Base-by-base conservation (phyloP, 2,888 invertebrate species). In the Pherbina coryleti region DNA sequence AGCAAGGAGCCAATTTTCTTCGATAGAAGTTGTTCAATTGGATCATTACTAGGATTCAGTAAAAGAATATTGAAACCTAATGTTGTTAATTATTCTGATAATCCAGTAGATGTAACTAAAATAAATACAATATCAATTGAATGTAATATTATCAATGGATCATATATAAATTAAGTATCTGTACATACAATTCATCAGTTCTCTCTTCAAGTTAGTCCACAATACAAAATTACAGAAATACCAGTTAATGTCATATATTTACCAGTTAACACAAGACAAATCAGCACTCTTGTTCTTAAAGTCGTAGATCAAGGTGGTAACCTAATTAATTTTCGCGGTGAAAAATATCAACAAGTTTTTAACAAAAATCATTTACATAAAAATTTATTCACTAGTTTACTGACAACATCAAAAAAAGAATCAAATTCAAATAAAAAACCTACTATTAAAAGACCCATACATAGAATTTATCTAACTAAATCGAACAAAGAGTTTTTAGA, bases 161-260 rank as follows among this genome's bases (percentile, higher is more conserved):
- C 82, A 17, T 82, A 74, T 79, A 75, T 79, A 34, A 82, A 82
- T 79, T 82, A 83, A 14, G 80, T 79, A 62, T 82, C 78, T 31
- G 82, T 83, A 5, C 87, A 89, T 77, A 86, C 84, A 5, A 83
- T 88, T 72, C 85, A 88, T 77, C 83, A 86, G 81, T 88, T 88
- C 83, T 85, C 83, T 19, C 84, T 85, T 5, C 82, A n/a, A n/a
- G n/a, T n/a, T n/a, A n/a, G n/a, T 25, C 85, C 86, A 22, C 88
- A 88, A 9, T 88, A 84, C 85, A 85, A 86, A 82, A 84, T 88
- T 53, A 81, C 85, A 70, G 87, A 87, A 79, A 83, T 83, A n/a
- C 87, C 87, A 9, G 77, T 73, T 75, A 85, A 85, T 82, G 82
- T 86, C 8, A 84, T 87, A 75, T 87, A 87, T 84, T 83, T 87